phyloP scores from a whole-genome alignment of 1,140 invertebrate genomes.

The Ridgeia piscesae region DNA sequence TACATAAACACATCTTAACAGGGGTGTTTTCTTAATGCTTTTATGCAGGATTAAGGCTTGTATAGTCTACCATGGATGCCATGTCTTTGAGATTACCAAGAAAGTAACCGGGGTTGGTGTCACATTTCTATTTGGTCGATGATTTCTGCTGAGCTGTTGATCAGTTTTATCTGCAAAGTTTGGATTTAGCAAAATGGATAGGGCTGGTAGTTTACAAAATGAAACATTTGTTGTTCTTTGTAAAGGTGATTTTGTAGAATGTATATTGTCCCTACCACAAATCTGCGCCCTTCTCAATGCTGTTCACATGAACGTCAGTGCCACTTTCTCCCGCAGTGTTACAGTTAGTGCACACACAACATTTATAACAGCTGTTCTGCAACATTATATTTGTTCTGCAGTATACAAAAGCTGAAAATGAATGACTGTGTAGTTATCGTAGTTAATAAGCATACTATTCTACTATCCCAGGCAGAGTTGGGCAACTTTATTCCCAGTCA shows the following conservation, averaged over 20 bases:
- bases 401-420: neutral
- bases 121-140: neutral
- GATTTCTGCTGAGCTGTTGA: neutral
- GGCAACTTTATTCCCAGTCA: neutral
- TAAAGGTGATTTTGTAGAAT: neutral
- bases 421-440: neutral
- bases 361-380: too few relatives aligned
- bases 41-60: neutral
- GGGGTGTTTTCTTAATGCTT: neutral
- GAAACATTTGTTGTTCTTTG: neutral
- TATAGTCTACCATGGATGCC: neutral
- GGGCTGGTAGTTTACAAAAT: neutral
- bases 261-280: neutral
- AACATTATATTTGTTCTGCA: neutral
- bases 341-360: too few relatives aligned
- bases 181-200: neutral
- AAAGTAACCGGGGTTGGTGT: neutral
- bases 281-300: neutral
- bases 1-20: neutral
- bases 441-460: neutral
- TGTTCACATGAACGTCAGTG: neutral
- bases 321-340: neutral
- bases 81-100: neutral
- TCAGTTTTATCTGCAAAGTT: neutral
- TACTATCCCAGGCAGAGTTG: neutral